A percentile compares a stretch with the other conserved stretches of the same genome.
Conservation (phyloP, 2,888 invertebrate species). For the Microctonus brassicae region DNA sequence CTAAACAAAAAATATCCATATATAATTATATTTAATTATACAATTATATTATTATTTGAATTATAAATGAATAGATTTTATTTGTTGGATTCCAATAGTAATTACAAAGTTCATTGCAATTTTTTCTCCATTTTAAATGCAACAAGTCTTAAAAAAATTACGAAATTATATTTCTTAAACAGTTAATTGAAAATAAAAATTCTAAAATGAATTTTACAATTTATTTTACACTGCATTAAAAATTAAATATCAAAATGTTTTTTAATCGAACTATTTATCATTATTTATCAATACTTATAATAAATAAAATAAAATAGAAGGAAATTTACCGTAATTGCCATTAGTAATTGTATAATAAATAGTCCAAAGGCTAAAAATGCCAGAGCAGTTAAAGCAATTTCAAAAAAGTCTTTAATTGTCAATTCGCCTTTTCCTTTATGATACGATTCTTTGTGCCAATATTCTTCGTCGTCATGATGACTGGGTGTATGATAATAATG, state of each 20-base stretch:
- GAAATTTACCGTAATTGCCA: conserved; percentile 79
- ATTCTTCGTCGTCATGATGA: conserved; percentile 55
- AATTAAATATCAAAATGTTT: too few species aligned
- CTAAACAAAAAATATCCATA: conserved; percentile 30
- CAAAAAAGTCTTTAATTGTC: conserved; percentile 80
- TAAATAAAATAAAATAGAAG: background rate
- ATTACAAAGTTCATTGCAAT: too few species aligned
- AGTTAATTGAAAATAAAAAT: too few species aligned
- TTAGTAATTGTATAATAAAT: conserved; percentile 83
- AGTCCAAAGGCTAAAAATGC: conserved; percentile 86
- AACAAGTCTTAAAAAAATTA: too few species aligned
- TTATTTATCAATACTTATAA: background rate
- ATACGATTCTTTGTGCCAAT: conserved; percentile 57
- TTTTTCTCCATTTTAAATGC: too few species aligned
- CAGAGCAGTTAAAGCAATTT: conserved; percentile 84
- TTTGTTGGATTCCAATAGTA: too few species aligned
- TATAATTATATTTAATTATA: background rate
- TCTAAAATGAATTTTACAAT: too few species aligned
- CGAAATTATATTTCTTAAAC: too few species aligned
- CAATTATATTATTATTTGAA: background rate
- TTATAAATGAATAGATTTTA: background rate
- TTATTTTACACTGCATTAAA: too few species aligned
- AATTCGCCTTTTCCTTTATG: conserved; percentile 73
- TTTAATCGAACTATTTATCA: background rate
- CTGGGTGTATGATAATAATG: conserved; percentile 51